Percentiles rank a stretch among this genome's conserved stretches.
Evolutionary conservation across 2,888 invertebrate genomes (phyloP).

Genomic region (Selenia dentaria): DNA sequence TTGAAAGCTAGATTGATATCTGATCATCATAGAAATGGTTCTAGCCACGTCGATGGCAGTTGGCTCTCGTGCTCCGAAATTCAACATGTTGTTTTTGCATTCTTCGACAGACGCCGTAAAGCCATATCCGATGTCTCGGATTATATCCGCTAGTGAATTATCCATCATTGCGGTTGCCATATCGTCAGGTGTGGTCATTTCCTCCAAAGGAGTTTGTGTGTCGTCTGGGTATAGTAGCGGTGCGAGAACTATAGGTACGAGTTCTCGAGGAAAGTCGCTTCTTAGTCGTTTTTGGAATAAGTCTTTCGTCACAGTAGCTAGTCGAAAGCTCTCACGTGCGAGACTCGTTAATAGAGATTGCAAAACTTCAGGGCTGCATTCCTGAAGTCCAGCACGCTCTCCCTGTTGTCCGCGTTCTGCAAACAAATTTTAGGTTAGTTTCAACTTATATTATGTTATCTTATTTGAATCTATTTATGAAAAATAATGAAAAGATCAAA

Average conservation of each 20-base stretch:
- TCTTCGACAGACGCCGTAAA: slow-evolving; percentile 95
- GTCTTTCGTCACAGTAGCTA: slow-evolving; percentile 90
- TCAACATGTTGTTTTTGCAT: slow-evolving; percentile 93
- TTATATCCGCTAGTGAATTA: slow-evolving; percentile 93
- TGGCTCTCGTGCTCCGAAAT: slow-evolving; percentile 92
- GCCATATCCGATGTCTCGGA: slow-evolving; percentile 96
- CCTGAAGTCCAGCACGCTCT: slow-evolving; percentile 93
- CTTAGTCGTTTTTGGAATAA: slow-evolving; percentile 92
- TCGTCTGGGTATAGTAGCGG: slow-evolving; percentile 94
- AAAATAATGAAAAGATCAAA: neutral
- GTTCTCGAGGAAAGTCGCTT: slow-evolving; percentile 94
- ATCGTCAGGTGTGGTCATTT: slow-evolving; percentile 87
- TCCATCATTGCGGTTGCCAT: slow-evolving; percentile 87
- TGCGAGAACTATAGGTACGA: slow-evolving; percentile 95
- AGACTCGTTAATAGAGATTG: slow-evolving; percentile 90
- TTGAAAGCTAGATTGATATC: slow-evolving; percentile 87
- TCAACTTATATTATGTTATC: neutral
- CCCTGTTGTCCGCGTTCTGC: slow-evolving; percentile 87
- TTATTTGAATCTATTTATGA: too few relatives aligned
- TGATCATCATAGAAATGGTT: slow-evolving; percentile 93
- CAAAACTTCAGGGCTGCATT: slow-evolving; percentile 95
- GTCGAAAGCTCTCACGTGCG: slow-evolving; percentile 86
- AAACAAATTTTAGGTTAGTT: slow-evolving; percentile 16
- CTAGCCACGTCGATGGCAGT: slow-evolving; percentile 93
- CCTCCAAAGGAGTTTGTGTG: slow-evolving; percentile 86